phyloP scores from a whole-genome alignment of 2,113 vertebrate genomes.

The Entelurus aequoreus region DNA sequence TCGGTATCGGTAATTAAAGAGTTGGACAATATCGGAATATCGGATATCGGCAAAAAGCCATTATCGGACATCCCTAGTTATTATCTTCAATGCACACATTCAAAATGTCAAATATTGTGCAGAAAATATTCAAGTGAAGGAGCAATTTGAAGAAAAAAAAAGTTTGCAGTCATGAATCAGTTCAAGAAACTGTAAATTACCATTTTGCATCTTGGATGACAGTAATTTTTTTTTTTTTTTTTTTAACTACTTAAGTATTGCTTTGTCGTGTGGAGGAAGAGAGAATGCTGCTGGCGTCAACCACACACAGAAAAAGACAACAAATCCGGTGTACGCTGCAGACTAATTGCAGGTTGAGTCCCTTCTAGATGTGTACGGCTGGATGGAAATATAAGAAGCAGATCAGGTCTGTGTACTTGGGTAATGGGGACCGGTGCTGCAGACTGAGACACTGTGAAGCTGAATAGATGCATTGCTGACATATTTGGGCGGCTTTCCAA shows the following conservation, averaged over 20 bases:
- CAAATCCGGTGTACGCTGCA: neutral
- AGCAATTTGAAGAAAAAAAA: too few species aligned
- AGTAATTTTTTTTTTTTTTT: neutral
- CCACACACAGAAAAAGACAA: neutral
- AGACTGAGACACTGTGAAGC: constrained; percentile 47
- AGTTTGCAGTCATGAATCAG: neutral
- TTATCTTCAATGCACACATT: neutral
- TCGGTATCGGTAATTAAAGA: too few species aligned
- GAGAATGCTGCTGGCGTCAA: neutral
- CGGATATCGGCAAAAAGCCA: too few species aligned
- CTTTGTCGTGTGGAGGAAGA: neutral
- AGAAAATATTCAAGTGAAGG: too few species aligned
- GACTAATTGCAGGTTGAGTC: neutral
- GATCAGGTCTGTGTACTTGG: too few species aligned
- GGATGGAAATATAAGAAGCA: too few species aligned
- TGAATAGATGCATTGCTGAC: constrained; percentile 58
- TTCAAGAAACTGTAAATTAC: neutral
- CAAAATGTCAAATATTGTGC: neutral
- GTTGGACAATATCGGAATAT: too few species aligned
- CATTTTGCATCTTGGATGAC: neutral
- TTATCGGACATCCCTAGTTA: too few species aligned
- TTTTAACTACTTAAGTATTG: neutral
- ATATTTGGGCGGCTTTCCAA: constrained; percentile 42
- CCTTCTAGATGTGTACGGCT: too few species aligned
- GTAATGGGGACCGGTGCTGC: constrained; percentile 48